Base-by-base conservation (phyloP, 2,888 invertebrate species). In the Agrotis clavis region DNA sequence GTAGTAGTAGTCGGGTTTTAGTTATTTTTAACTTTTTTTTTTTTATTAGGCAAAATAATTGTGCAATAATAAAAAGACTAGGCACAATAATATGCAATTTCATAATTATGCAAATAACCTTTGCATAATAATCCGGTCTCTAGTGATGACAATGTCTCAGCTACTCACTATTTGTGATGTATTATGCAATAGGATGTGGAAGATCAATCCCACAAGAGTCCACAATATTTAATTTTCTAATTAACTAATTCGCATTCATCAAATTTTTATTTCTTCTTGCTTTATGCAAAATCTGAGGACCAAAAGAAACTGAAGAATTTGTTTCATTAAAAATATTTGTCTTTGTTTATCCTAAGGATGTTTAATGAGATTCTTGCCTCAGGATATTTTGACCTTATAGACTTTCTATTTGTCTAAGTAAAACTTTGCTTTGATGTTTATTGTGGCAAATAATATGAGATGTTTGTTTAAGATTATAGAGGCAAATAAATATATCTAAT, bases 351-450 rank as follows among this genome's bases (percentile, higher is more conserved):
- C 47, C n/a, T 63, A 50, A 16, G 25, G 11, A 67, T 59, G 48
- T 48, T 53, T 74, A 75, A 81, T 67, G 50, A 76, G 68, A 45
- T 25, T 51, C 53, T 68, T 62, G 25, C 48, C 13, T 48, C n/a
- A 21, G 54, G 48, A 67, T 21, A 64, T 74, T 81, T 67, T 35
- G 45, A 54, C 50, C 45, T 45, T 47, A 54, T n/a, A 35, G 21
- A 18, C 9, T 3, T 50, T 50, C 14, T 25, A 25, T 41, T 41
- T 41, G 41, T 41, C 41, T 41, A 41, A 41, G 41, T 41, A 60
- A 1, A 56, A 47, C 47, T 30, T 72, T 56, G 30, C 21, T 50
- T 35, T 18, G 51, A 41, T 48, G 16, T 53, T 70, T 48, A 45
- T 47, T n/a, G 47, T 19, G 19, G 11, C 19, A 54, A 41, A 53